phyloP scores from a whole-genome alignment of 1,140 invertebrate species.

The Periplaneta americana region DNA sequence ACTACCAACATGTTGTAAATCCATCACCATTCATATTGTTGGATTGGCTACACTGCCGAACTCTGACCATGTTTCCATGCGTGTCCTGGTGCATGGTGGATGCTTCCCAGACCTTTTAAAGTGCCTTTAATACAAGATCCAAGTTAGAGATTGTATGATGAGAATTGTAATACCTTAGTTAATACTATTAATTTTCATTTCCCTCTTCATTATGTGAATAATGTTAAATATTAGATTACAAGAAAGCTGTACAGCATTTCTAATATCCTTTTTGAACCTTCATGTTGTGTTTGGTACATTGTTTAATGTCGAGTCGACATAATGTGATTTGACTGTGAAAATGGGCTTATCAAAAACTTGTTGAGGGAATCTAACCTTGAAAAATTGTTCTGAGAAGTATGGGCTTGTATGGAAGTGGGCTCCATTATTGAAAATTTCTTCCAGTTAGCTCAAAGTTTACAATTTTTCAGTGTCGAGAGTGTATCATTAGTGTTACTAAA shows the following conservation, averaged over 20 bases:
- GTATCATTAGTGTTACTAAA: not conserved
- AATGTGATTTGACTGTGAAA: not conserved
- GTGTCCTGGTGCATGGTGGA: not conserved
- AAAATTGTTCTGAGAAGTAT: not conserved
- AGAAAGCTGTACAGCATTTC: not conserved
- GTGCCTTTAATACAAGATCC: not conserved
- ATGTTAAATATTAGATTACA: not conserved
- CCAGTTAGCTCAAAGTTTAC: not conserved
- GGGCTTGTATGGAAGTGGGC: not conserved
- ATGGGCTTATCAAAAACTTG: not conserved
- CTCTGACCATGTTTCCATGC: not conserved
- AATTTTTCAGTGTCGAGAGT: not conserved
- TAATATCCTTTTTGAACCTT: not conserved
- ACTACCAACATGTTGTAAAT: not conserved
- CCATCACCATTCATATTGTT: not conserved
- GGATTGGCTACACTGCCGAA: not conserved
- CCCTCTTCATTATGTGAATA: not conserved
- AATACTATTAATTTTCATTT: not conserved
- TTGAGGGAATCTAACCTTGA: not conserved
- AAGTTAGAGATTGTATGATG: not conserved
- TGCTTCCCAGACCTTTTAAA: not conserved
- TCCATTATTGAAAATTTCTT: not conserved
- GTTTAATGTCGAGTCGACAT: not conserved
- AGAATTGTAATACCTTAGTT: not conserved
- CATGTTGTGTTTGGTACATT: not conserved